Evolutionary conservation across 1,140 invertebrate genomes (phyloP).

Genomic region (Cydia fagiglandana): DNA sequence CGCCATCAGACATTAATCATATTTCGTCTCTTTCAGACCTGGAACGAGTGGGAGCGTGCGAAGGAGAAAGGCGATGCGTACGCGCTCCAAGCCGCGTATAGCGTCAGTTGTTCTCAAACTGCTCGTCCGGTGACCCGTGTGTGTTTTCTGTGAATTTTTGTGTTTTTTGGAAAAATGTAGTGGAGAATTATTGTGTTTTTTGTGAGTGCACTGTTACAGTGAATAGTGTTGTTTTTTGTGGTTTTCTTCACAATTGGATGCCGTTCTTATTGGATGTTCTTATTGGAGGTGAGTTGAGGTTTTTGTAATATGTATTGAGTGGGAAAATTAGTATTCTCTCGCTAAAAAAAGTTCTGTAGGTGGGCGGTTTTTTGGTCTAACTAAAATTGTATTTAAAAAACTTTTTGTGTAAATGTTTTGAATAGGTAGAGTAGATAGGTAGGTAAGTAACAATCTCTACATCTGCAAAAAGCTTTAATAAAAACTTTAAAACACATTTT

Average conservation of each 20-base stretch:
- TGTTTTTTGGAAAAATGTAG: not conserved
- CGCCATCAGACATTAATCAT: conserved; percentile 31
- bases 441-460: too few relatives aligned
- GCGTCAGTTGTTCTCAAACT: conserved; percentile 17
- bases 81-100: not conserved
- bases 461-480: not conserved
- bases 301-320: conserved; percentile 2
- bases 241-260: conserved; percentile 19
- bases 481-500: not conserved
- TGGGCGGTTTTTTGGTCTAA: not conserved
- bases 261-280: conserved; percentile 19
- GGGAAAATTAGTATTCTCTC: conserved; percentile 1
- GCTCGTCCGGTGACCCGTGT: not conserved
- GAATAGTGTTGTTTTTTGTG: conserved; percentile 27
- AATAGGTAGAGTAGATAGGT: too few relatives aligned
- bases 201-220: conserved; percentile 18
- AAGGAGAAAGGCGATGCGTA: conserved; percentile 13
- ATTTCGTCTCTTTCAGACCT: conserved; percentile 29
- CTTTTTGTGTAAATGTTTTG: not conserved
- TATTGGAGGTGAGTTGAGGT: conserved; percentile 25
- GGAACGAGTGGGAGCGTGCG: not conserved
- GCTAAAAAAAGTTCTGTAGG: conserved; percentile 9
- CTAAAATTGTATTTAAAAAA: not conserved
- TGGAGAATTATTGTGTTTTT: conserved; percentile 7
- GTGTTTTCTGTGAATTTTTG: conserved; percentile 6